Evolutionary conservation across 2,797 vertebrate genomes (phyloP), one percentile per base, ranked within the genome.

Genomic region (Lycodopsis pacificus): DNA sequence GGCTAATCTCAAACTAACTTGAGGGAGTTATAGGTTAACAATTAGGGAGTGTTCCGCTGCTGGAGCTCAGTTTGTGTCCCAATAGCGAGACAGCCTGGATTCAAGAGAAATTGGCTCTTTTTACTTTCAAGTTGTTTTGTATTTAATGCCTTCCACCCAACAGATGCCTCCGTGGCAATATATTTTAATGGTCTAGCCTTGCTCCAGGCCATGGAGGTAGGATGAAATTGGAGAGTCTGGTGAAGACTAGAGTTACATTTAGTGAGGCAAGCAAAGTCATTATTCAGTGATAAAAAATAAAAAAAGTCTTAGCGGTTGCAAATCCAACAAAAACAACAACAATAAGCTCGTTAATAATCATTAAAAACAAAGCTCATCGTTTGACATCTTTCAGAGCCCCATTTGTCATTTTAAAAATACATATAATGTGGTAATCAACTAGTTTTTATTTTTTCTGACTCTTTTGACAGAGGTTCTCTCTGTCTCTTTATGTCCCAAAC

Each of bases 41-140:
- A 85, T 84, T 79, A 80, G 58, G 61, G 64, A 73, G 58, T 30
- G 66, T 74, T 82, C 20, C 80, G 71, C 77, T 73, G 67, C 79
- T 64, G 71, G 40, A 38, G 13, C 62, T 54, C 40, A 30, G 48
- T 78, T 72, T 66, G 54, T 51, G 71, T 73, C 67, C 54, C 54
- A 34, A 49, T 42, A 65, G 69, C 4, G 8, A 79, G 61, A 74
- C 79, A 80, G 77, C 38, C 72, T 83, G 76, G 76, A 86, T 82
- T 84, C 80, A 17, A 78, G 80, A 82, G 86, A 91, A 93, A 92
- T 83, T 86, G 88, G 73, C 82, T 84, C 71, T 92, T 93, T 71
- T 92, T 90, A 89, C 89, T 76, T 80, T 90, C 87, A 88, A 70
- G 83, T 89, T 91, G 90, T 92, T 94, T 93, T 93, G 88, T 88